Evolutionary conservation across 2,888 invertebrate species (phyloP).

Genomic region (Aphidius colemani): DNA sequence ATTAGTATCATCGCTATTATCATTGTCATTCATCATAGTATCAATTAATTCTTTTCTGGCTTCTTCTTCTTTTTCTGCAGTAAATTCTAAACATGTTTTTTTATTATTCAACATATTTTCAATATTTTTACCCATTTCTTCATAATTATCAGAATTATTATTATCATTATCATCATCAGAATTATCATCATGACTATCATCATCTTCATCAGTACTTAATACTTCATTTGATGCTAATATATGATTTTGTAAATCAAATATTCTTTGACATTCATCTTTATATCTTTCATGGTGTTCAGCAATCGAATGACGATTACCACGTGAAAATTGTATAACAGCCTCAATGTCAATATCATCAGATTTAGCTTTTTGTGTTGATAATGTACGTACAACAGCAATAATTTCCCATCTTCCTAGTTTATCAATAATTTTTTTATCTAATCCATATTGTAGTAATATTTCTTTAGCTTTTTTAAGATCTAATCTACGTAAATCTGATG

Average conservation of each 20-base stretch:
- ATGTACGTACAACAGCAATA: constrained; percentile 95
- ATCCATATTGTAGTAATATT: constrained; percentile 91
- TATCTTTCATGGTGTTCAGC: constrained; percentile 98
- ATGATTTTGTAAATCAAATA: constrained; percentile 96
- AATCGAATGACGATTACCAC: constrained; percentile 96
- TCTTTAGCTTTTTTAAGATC: constrained; percentile 97
- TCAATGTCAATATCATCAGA: constrained; percentile 92
- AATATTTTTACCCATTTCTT: constrained; percentile 96
- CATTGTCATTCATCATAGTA: constrained; percentile 60
- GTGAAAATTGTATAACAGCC: constrained; percentile 73
- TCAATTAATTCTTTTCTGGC: constrained; percentile 93
- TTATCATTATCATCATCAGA: constrained; percentile 79
- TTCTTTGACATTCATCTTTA: constrained; percentile 97
- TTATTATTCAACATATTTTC: constrained; percentile 97
- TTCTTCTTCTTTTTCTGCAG: constrained; percentile 91
- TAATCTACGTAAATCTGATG: constrained; percentile 93
- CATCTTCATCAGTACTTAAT: constrained; percentile 94
- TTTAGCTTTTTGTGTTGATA: constrained; percentile 98
- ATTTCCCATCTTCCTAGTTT: constrained; percentile 93
- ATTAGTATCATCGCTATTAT: constrained; percentile 59
- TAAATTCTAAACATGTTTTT: constrained; percentile 90
- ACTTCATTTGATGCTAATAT: constrained; percentile 91
- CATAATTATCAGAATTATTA: no score
- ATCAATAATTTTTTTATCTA: constrained; percentile 96
- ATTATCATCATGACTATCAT: constrained; percentile 90